Percentiles rank a stretch among this genome's conserved stretches.
Evolutionary conservation across 2,888 invertebrate genomes (phyloP).

Genomic region (Scaptomyza tumidula): DNA sequence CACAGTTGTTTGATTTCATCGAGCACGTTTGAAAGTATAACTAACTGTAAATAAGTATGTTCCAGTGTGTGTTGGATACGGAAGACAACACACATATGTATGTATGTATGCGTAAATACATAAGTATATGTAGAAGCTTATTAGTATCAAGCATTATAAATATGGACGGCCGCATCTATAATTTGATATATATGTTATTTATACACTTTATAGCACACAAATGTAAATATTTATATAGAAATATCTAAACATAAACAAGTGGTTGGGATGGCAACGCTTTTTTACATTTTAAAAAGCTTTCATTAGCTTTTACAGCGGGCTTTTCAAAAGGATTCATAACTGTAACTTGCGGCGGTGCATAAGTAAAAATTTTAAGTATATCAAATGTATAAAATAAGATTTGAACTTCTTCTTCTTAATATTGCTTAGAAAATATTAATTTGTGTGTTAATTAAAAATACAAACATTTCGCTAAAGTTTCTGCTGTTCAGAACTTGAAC

Average conservation of each 20-base stretch:
- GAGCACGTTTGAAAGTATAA: conserved; percentile 20
- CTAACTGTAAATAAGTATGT: conserved; percentile 29
- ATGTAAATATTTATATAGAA: background rate
- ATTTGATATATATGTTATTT: conserved; percentile 9
- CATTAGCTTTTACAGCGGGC: conserved; percentile 17
- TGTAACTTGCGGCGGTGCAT: too few relatives aligned
- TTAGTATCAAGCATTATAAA: conserved; percentile 19
- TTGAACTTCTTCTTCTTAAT: too few relatives aligned
- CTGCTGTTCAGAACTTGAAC: too few relatives aligned
- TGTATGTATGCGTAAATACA: background rate
- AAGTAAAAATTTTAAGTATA: too few relatives aligned
- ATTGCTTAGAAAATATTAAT: too few relatives aligned
- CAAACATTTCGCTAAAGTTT: too few relatives aligned
- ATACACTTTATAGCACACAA: background rate
- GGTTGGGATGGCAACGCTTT: conserved; percentile 3
- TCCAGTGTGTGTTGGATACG: background rate
- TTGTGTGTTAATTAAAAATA: too few relatives aligned
- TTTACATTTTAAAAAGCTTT: conserved; percentile 15
- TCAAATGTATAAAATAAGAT: too few relatives aligned
- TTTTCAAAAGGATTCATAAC: conserved; percentile 24
- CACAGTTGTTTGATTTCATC: conserved; percentile 35
- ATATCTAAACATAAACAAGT: conserved; percentile 2
- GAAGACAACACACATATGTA: background rate
- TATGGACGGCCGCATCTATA: background rate
- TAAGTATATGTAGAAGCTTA: conserved; percentile 12